These are phyloP conservation scores for Lepidotrigona ventralis DNA, from an alignment of 1,140 invertebrate species.

Conservation along the genomic window DNA sequence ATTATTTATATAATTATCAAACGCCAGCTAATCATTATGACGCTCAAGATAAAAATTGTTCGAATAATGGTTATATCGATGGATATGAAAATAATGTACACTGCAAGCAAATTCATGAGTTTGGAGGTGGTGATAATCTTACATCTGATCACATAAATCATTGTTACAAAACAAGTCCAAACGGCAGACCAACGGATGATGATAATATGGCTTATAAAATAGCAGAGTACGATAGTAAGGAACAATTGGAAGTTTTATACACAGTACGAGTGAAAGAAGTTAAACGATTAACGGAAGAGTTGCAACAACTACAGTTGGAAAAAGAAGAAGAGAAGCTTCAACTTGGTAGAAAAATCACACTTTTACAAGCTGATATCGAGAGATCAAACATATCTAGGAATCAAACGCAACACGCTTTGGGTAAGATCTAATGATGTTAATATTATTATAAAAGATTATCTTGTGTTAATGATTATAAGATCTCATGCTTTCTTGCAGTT, in stretches of 20 bases:
- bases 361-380: constrained; percentile 70
- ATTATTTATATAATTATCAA: constrained; percentile 67
- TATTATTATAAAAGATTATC: not conserved
- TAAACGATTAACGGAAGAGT: constrained; percentile 65
- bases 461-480: not conserved
- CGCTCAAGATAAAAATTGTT: constrained; percentile 61
- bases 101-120: constrained; percentile 59
- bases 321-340: constrained; percentile 69
- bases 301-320: constrained; percentile 65
- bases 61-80: constrained; percentile 71
- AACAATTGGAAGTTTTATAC: constrained; percentile 73
- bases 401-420: constrained; percentile 70
- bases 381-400: constrained; percentile 68
- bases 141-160: constrained; percentile 70
- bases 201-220: constrained; percentile 63
- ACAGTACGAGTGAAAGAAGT: constrained; percentile 70
- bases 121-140: constrained; percentile 62
- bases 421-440: constrained; percentile 47
- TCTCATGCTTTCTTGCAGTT: constrained; percentile 59
- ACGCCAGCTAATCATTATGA: constrained; percentile 76
- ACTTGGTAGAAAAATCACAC: constrained; percentile 63
- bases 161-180: constrained; percentile 68
- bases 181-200: constrained; percentile 65
- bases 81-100: constrained; percentile 67
- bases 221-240: constrained; percentile 70